Percentiles rank a stretch among this genome's conserved stretches.
Evolutionary conservation across 2,113 vertebrate species (phyloP).

Genomic region (Vulpes vulpes): DNA sequence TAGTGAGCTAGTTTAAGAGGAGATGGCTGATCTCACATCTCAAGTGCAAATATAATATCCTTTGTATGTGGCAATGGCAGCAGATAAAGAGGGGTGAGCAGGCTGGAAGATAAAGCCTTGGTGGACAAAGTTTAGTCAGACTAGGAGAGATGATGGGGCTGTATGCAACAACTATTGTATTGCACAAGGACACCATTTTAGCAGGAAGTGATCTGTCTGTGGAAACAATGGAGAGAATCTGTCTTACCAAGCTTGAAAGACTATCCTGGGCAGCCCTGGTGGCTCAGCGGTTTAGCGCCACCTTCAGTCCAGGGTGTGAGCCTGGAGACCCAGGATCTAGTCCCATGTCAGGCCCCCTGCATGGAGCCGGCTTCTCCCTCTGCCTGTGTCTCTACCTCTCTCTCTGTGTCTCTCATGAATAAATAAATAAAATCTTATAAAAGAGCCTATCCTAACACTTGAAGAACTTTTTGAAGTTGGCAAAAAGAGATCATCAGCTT

Average conservation of each 20-base stretch:
- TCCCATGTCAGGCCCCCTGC: no score
- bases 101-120: constrained; percentile 14
- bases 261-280: neutral
- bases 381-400: no score
- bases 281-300: no score
- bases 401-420: no score
- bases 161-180: neutral
- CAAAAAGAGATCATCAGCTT: constrained; percentile 30
- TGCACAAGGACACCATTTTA: neutral
- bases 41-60: constrained; percentile 22
- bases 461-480: constrained; percentile 20
- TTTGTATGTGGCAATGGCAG: neutral
- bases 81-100: neutral
- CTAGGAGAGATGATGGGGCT: neutral
- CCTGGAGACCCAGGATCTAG: no score
- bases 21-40: constrained; percentile 46
- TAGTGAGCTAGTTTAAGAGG: neutral
- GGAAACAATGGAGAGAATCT: neutral
- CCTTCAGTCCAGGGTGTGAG: no score
- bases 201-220: constrained; percentile 27
- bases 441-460: neutral
- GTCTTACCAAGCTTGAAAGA: constrained; percentile 14
- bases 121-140: neutral
- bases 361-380: no score
- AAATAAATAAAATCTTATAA: no score